Base-by-base conservation (phyloP, 2,888 invertebrate genomes). In the Onthophagus sagittarius region DNA sequence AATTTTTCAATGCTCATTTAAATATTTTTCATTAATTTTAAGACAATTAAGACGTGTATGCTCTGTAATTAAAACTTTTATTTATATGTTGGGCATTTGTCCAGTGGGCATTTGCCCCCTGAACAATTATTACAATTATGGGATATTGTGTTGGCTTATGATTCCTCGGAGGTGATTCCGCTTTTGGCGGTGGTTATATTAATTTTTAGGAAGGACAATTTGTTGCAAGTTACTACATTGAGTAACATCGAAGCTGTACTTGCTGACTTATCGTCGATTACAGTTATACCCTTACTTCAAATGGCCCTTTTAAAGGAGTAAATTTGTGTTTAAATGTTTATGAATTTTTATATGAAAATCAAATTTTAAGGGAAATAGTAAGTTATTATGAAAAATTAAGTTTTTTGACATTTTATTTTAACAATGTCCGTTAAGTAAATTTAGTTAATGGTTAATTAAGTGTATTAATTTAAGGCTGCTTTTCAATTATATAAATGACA, bases 111-210 rank as follows among this genome's bases (percentile, higher is more conserved):
- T 82, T 87, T 98, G 69, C 94, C 96, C 0, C 96, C 96, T 0
- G 96, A 97, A 81, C 97, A 98, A 84, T 88, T 98, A 0, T 87
- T 98, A 2, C 90, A 94, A 63, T 87, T 98, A 11, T 98, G 98
- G 98, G 98, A 98, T 85, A 88, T 97, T 79, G 89, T 96, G 72
- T 88, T 98, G 9, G 97, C 96, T 2, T 97, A 96, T 84, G 96
- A 98, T 84, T 95, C 96, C 5, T 85, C 98, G 74, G 97, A 97
- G 85, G 92, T 97, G 62, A 88, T 98, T 72, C 91, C 98, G 0
- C 85, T 96, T n/a, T 88, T 97, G 72, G 94, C 96, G 0, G 91
- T 94, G 62, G 91, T 94, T 13, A 94, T 97, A 79, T 86, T 97
- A 31, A 93, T 94, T 81, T 95, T 96, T 81, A 88, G 97, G 32